Evolutionary conservation across 2,113 vertebrate species (phyloP), one percentile per base, ranked within the genome.

Genomic region (Holacanthus passer): DNA sequence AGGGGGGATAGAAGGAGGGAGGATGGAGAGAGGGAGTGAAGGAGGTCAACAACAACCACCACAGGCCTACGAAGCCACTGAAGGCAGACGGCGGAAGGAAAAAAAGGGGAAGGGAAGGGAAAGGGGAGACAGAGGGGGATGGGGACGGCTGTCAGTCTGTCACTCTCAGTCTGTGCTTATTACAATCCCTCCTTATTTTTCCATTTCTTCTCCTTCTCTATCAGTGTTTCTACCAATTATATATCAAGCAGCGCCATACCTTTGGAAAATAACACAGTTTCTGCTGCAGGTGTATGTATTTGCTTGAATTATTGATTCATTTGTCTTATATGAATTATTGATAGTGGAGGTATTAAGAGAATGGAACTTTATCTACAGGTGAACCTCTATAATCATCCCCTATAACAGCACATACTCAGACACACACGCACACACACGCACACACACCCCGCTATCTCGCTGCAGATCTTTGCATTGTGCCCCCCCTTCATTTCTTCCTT

Each of bases 21-120:
- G 52, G 69, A 59, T 55, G 65, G 71, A 71, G 59, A 60, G 66
- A 67, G 39, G 32, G 45, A 59, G 80, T 11, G 31, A 48, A 82
- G 73, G 83, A 84, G 85, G 87, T 81, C 87, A 86, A 43, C 65
- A 82, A 88, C 73, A 88, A 81, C 85, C 72, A 77, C 82, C 82
- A 85, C 72, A n/a, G 82, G 77, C 58, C 79, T 83, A 8, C 27
- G 8, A 29, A 56, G 64, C 60, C 78, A 65, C 39, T 81, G 80
- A 79, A 85, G 78, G 67, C 83, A 76, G 80, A 87, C 43, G 59
- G 73, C 66, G 60, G 43, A 59, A 53, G 24, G 48, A 48, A 59
- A 60, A 56, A 78, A 35, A 37, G 58, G 29, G 73, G 76, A 79
- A 73, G 66, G 66, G 77, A 1, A 29, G 43, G 24, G 60, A 78